phyloP scores from a whole-genome alignment of 2,888 invertebrate genomes.

The Cheilosia pagana region DNA sequence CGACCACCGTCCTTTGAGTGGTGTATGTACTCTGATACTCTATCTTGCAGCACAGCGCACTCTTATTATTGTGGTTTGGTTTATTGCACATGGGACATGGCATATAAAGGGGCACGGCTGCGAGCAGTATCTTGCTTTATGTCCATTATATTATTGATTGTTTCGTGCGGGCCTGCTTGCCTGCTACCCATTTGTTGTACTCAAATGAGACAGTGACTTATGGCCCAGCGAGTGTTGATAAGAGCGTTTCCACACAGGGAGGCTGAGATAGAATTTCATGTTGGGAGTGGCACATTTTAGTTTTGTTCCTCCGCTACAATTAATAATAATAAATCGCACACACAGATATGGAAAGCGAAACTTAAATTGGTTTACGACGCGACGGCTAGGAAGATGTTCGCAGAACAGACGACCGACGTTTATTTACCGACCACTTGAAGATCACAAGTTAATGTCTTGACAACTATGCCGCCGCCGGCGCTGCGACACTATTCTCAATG shows the following conservation, averaged over 20 bases:
- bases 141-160: slow-evolving; percentile 75
- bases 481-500: slow-evolving; percentile 12
- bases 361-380: slow-evolving; percentile 24
- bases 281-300: slow-evolving; percentile 66
- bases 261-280: slow-evolving; percentile 69
- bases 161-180: slow-evolving; percentile 65
- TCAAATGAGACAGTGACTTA: slow-evolving; percentile 75
- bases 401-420: neutral
- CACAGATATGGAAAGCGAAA: slow-evolving; percentile 22
- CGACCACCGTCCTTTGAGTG: slow-evolving; percentile 45
- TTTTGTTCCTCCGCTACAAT: slow-evolving; percentile 47
- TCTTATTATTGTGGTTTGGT: slow-evolving; percentile 61
- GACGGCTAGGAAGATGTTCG: neutral
- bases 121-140: slow-evolving; percentile 62
- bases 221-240: slow-evolving; percentile 71
- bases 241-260: slow-evolving; percentile 45
- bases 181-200: slow-evolving; percentile 70
- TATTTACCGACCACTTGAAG: slow-evolving; percentile 55
- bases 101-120: slow-evolving; percentile 65
- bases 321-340: slow-evolving; percentile 71
- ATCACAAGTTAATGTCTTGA: slow-evolving; percentile 55
- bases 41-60: slow-evolving; percentile 51
- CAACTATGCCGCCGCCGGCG: slow-evolving; percentile 30
- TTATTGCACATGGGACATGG: slow-evolving; percentile 70
- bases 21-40: slow-evolving; percentile 51